A percentile compares a stretch with the other conserved stretches of the same genome.
Evolutionary conservation across 2,888 invertebrate genomes (phyloP).

Genomic region (Zygogramma bicolorata): DNA sequence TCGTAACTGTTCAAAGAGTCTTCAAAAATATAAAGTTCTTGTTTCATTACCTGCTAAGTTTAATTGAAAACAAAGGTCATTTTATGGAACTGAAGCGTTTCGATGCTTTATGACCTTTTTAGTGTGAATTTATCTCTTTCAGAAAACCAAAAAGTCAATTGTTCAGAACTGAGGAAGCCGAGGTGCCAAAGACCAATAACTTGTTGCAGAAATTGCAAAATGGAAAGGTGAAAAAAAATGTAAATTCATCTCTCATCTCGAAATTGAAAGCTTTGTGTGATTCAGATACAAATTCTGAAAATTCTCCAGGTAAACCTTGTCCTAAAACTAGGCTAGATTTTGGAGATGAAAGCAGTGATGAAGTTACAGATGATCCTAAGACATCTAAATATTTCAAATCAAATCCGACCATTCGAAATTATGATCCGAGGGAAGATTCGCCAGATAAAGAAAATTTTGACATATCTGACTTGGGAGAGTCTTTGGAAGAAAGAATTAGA

Average conservation of each 20-base stretch:
- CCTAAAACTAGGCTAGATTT: constrained; percentile 45
- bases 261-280: constrained; percentile 56
- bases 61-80: too few relatives aligned
- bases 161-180: constrained; percentile 42
- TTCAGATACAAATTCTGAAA: constrained; percentile 50
- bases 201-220: constrained; percentile 46
- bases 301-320: constrained; percentile 14
- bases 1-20: too few relatives aligned
- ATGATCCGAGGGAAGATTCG: constrained; percentile 22
- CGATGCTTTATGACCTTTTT: background rate
- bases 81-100: too few relatives aligned
- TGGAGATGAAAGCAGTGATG: constrained; percentile 32
- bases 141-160: constrained; percentile 50
- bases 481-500: constrained; percentile 45
- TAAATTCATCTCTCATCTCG: constrained; percentile 53
- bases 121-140: constrained; percentile 37
- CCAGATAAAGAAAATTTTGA: constrained; percentile 26
- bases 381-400: constrained; percentile 34
- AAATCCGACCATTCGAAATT: background rate
- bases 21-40: too few relatives aligned
- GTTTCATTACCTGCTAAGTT: too few relatives aligned
- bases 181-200: background rate
- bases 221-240: constrained; percentile 39
- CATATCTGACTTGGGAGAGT: constrained; percentile 26
- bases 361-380: background rate